phyloP scores from a whole-genome alignment of 2,888 invertebrate species.

The Polia nebulosa region DNA sequence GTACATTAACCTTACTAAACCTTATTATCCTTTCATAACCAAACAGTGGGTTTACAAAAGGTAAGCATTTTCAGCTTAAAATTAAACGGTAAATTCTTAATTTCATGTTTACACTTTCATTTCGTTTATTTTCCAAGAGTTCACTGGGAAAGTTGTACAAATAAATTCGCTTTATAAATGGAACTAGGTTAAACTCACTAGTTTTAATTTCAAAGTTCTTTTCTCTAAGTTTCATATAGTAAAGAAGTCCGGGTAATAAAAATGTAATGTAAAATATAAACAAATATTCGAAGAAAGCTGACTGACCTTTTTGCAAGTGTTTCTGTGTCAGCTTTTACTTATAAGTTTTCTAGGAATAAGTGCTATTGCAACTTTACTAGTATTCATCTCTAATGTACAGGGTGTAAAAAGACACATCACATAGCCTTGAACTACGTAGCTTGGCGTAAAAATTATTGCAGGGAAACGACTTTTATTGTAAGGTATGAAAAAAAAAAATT shows the following conservation, averaged over 20 bases:
- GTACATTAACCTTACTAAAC: constrained; percentile 25
- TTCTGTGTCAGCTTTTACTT: neutral
- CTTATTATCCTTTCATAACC: constrained; percentile 39
- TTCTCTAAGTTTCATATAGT: neutral
- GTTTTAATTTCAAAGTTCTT: constrained; percentile 19
- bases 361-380: too few species aligned
- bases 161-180: constrained; percentile 35
- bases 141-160: constrained; percentile 6
- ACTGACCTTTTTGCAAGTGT: neutral
- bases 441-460: too few species aligned
- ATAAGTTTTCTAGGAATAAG: too few species aligned
- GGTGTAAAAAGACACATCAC: too few species aligned
- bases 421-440: too few species aligned
- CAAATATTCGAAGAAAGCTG: constrained; percentile 8
- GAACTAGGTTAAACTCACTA: constrained; percentile 20
- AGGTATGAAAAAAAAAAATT: too few species aligned
- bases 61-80: constrained; percentile 17
- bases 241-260: constrained; percentile 11
- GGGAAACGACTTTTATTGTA: too few species aligned
- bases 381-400: too few species aligned
- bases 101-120: constrained; percentile 6
- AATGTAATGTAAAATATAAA: constrained; percentile 19
- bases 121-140: constrained; percentile 21
- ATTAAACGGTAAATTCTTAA: constrained; percentile 36
- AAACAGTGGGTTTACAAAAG: constrained; percentile 16